These are phyloP conservation scores for Latheticus oryzae DNA, from an alignment of 2,888 invertebrate species.

Conservation along the genomic window DNA sequence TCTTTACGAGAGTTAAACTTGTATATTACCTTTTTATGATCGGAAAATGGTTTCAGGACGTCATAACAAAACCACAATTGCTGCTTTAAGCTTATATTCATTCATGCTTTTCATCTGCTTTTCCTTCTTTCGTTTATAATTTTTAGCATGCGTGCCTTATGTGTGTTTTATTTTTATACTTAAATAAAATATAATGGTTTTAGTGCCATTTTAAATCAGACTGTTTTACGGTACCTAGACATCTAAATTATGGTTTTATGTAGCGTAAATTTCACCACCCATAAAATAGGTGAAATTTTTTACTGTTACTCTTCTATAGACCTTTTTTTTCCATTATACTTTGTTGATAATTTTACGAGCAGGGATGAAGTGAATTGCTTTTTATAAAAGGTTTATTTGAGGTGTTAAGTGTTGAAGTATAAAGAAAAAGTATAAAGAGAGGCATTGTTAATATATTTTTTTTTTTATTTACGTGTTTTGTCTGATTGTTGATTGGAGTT, in stretches of 20 bases:
- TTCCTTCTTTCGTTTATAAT: no score
- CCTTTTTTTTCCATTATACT: conserved; percentile 3
- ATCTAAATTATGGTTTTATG: no score
- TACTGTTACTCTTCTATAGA: neutral
- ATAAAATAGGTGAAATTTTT: conserved; percentile 1
- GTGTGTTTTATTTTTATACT: neutral
- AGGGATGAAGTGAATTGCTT: neutral
- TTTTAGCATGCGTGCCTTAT: neutral
- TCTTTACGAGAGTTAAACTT: neutral
- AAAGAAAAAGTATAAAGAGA: no score
- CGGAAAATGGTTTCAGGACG: conserved; percentile 1
- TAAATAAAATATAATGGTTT: conserved; percentile 2
- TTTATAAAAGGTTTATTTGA: neutral
- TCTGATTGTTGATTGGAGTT: no score
- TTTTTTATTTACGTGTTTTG: no score
- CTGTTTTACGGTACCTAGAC: neutral
- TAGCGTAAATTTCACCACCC: neutral
- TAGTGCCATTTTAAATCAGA: conserved; percentile 1
- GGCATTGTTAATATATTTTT: no score
- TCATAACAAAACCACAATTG: neutral
- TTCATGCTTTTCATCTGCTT: neutral
- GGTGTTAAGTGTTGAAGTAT: no score
- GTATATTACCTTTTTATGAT: neutral
- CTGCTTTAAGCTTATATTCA: conserved; percentile 2
- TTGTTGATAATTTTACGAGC: neutral